A percentile compares a stretch with the other conserved stretches of the same genome.
Conservation (phyloP, 1,140 invertebrate genomes). For the Gonatopus flavifemur region DNA sequence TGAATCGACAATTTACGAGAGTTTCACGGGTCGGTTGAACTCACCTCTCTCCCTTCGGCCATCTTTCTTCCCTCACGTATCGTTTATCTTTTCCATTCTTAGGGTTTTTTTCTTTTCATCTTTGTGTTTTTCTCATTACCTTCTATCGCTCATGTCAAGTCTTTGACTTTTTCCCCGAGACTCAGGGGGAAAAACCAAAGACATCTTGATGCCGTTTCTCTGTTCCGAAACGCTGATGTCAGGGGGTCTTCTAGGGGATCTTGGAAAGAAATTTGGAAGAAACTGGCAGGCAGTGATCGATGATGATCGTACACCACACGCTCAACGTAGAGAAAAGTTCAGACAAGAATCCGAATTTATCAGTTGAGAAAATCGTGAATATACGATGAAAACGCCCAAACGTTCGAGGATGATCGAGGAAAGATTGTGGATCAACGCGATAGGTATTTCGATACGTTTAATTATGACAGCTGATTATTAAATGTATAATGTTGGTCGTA, state of each 20-base stretch:
- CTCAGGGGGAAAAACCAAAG: constrained; percentile 9
- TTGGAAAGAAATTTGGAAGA: constrained; percentile 15
- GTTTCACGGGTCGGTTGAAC: constrained; percentile 34
- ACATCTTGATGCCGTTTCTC: no score
- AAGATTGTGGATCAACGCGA: constrained; percentile 13
- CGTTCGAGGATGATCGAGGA: constrained; percentile 7
- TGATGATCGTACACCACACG: no score
- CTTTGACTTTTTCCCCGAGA: constrained; percentile 6
- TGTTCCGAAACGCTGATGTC: no score
- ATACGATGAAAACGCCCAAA: no score
- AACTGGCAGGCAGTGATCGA: constrained; percentile 25
- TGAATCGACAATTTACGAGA: constrained; percentile 46
- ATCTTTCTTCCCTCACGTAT: constrained; percentile 1
- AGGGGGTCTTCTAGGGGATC: no score
- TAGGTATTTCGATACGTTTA: no score
- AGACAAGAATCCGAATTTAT: no score
- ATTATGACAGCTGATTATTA: no score
- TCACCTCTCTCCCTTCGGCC: constrained; percentile 5
- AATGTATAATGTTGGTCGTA: no score
- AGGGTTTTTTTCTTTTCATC: constrained; percentile 8
- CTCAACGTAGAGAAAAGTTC: no score
- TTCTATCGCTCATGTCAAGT: constrained; percentile 5
- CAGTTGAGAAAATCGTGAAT: no score
- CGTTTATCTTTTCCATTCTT: constrained; percentile 2
- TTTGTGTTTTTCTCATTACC: constrained; percentile 4